Percentiles rank a stretch among this genome's conserved stretches.
Conservation (phyloP, 2,113 vertebrate species). For the Muscicapa adusta region DNA sequence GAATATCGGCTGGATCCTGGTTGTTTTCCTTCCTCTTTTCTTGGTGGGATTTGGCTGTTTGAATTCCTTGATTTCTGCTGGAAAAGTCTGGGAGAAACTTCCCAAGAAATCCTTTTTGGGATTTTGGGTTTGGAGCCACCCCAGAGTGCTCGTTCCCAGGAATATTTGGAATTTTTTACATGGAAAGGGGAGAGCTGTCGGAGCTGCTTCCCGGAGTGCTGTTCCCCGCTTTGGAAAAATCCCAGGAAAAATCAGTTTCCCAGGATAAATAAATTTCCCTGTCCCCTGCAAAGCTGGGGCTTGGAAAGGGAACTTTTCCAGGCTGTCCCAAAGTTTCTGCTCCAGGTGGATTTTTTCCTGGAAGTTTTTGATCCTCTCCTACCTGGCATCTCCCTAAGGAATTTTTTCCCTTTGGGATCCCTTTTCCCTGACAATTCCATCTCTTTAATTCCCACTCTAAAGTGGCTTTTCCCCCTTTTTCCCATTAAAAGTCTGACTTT, state of each 20-base stretch:
- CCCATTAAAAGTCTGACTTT: neutral
- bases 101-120: neutral
- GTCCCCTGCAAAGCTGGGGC: rapidly evolving
- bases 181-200: neutral
- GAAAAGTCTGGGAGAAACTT: neutral
- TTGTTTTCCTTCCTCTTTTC: neutral
- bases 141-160: rapidly evolving
- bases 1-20: neutral
- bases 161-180: neutral
- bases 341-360: neutral
- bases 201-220: rapidly evolving
- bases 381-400: neutral
- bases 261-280: neutral
- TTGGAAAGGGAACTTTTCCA: neutral
- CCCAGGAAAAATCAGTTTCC: neutral
- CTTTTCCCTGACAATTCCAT: neutral
- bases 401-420: rapidly evolving
- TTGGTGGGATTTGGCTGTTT: rapidly evolving
- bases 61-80: neutral
- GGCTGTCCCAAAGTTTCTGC: neutral
- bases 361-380: rapidly evolving
- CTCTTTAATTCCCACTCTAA: rapidly evolving
- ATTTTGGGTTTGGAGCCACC: neutral
- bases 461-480: neutral
- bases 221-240: neutral